Evolutionary conservation across 2,888 invertebrate genomes (phyloP), one percentile per base, ranked within the genome.

Genomic region (Sphaerophoria taeniata): DNA sequence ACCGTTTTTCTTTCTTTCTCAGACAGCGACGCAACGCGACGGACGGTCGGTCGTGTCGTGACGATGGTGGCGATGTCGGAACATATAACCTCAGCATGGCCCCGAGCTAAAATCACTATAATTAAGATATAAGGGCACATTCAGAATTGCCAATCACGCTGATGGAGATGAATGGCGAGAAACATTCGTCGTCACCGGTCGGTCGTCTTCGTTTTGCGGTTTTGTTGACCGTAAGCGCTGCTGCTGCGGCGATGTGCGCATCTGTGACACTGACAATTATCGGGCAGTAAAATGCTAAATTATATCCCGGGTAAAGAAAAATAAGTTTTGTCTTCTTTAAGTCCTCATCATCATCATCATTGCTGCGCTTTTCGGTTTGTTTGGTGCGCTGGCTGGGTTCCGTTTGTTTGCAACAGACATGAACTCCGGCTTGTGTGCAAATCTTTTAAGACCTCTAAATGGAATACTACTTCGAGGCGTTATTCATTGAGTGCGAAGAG

Each of bases 81-180:
- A 36, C 51, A 63, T 43, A 24, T 47, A 73, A 73, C 55, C 55
- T 61, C 67, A 39, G 51, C 78, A n/a, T 53, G 58, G 86, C 86
- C 78, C 65, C 71, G 47, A 83, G 87, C 88, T 88, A 89, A 89
- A 90, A 89, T 86, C 89, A 90, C 91, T 90, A 90, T 90, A 91
- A 91, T 91, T 91, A 91, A 91, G 90, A 89, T 89, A 88, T 89
- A 89, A 89, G 90, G 90, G 90, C 88, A 90, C 87, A 87, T 89
- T 88, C 63, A 78, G 87, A 87, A 88, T 88, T 88, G 86, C 88
- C 88, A 88, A 88, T 88, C 88, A 88, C 87, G 87, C 77, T 86
- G 86, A 81, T 81, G 85, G 76, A 81, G 81, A 85, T 77, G 81
- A 73, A 85, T 85, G 84, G 75, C 53, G 71, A 53, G 73, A 63